These are phyloP conservation scores for Calliphora vicina DNA, from an alignment of 1,140 invertebrate genomes.

Conservation along the genomic window DNA sequence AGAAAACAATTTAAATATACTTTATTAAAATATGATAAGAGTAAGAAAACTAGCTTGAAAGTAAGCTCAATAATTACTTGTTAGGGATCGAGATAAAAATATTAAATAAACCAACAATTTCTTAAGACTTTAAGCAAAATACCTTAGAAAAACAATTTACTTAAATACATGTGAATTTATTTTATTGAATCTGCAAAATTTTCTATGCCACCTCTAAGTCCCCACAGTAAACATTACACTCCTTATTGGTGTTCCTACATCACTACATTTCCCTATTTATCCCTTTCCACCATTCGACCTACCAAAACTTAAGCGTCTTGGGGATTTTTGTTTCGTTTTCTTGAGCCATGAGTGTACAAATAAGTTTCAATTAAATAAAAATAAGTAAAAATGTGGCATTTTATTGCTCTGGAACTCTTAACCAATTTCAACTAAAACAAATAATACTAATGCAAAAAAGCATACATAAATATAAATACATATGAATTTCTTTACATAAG, in stretches of 20 bases:
- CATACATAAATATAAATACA: neutral
- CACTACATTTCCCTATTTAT: too few relatives aligned
- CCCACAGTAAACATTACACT: too few relatives aligned
- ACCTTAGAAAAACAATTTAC: too few relatives aligned
- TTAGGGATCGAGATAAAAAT: too few relatives aligned
- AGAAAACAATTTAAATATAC: neutral
- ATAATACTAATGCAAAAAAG: neutral
- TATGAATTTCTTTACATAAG: neutral
- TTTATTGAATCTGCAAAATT: too few relatives aligned
- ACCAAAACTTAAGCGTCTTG: neutral
- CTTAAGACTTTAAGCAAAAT: too few relatives aligned
- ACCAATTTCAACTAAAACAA: neutral
- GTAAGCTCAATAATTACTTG: too few relatives aligned
- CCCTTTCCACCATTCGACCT: too few relatives aligned
- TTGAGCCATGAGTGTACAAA: neutral
- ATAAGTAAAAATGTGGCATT: neutral
- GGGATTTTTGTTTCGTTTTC: neutral
- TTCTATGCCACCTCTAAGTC: too few relatives aligned
- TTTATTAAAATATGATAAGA: neutral
- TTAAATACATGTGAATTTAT: too few relatives aligned
- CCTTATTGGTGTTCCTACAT: too few relatives aligned
- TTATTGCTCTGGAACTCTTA: neutral
- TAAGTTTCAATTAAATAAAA: conserved; percentile 14
- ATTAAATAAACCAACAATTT: too few relatives aligned
- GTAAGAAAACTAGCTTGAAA: neutral